Evolutionary conservation across 2,888 invertebrate species (phyloP), one percentile per base, ranked within the genome.

Genomic region (Geophilus truncorum): DNA sequence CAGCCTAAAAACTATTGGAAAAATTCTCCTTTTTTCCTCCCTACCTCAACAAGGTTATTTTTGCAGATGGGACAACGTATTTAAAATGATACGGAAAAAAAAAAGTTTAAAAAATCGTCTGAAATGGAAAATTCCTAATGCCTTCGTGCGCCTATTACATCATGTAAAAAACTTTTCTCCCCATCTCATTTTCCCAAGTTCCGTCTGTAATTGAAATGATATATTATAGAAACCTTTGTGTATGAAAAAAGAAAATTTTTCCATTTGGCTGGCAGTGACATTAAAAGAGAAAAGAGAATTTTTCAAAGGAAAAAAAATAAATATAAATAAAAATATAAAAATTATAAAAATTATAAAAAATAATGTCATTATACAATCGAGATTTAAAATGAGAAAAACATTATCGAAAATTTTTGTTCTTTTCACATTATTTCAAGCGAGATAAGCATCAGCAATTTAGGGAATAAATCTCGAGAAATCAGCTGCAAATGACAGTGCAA

Each of bases 1-100:
- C 28, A 12, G 9, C 28, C 10, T n/a, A n/a, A n/a, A 10, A 10
- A 28, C 28, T 70, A 1, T 70, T 1, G 15, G 25, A 25, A 28
- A n/a, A n/a, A n/a, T n/a, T n/a, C n/a, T n/a, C n/a, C n/a, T 70
- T 28, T 70, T 28, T 28, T 70, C 70, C 15, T 15, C 70, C 10
- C 70, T 70, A 62, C 18, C 10, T 15, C 70, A 70, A 23, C 28
- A 12, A 70, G 70, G 23, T 28, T 70, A 23, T 25, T 70, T 70
- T 70, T 70, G 70, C 70, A 70, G 70, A 70, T 70, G 70, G 70
- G 70, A 70, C 70, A 70, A 70, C 70, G 70, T 70, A 70, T 70
- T 70, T 70, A 70, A 70, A 70, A 70, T 70, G 70, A 70, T 70
- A 25, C 25, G 18, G 28, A 70, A 62, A 70, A 70, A 70, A 62